A percentile compares a stretch with the other conserved stretches of the same genome.
Conservation (phyloP, 2,797 vertebrate species). For the Remorina albescens region DNA sequence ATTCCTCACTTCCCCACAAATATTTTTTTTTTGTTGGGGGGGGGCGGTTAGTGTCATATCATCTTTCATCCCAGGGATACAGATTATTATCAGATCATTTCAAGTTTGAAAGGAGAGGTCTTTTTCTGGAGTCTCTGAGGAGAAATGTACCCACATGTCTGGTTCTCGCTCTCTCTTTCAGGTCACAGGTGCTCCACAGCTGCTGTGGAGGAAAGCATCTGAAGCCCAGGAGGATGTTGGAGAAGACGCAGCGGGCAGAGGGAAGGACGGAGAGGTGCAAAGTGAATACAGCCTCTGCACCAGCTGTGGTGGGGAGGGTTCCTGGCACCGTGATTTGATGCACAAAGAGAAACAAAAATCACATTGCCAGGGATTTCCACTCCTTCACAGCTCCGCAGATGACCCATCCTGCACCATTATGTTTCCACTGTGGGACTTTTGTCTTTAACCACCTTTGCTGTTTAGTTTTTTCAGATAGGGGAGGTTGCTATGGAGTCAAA, state of each 20-base stretch:
- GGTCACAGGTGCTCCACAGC: constrained; percentile 75
- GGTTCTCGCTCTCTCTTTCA: constrained; percentile 53
- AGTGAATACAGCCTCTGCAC: constrained; percentile 42
- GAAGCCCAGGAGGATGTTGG: constrained; percentile 47
- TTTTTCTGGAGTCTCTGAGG: constrained; percentile 11
- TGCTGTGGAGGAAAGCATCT: constrained; percentile 62
- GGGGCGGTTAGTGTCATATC: no score
- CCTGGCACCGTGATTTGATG: constrained; percentile 91
- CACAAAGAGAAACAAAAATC: constrained; percentile 88
- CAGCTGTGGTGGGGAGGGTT: constrained; percentile 87
- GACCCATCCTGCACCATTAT: constrained; percentile 21
- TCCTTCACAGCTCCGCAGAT: constrained; percentile 81
- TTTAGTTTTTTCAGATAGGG: constrained; percentile 13
- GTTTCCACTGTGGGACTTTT: constrained; percentile 42
- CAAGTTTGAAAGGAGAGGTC: constrained; percentile 25
- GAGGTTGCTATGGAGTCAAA: constrained; percentile 46
- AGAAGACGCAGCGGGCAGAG: constrained; percentile 30
- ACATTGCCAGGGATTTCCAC: constrained; percentile 94
- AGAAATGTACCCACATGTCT: constrained; percentile 41
- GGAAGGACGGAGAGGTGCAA: constrained; percentile 39
- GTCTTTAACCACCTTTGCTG: constrained; percentile 4
- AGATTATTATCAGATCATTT: constrained; percentile 34
- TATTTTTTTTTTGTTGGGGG: no score
- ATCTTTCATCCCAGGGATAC: constrained; percentile 35
- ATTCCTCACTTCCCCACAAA: constrained; percentile 49